phyloP scores from a whole-genome alignment of 2,888 invertebrate genomes.

The Mamestra brassicae region DNA sequence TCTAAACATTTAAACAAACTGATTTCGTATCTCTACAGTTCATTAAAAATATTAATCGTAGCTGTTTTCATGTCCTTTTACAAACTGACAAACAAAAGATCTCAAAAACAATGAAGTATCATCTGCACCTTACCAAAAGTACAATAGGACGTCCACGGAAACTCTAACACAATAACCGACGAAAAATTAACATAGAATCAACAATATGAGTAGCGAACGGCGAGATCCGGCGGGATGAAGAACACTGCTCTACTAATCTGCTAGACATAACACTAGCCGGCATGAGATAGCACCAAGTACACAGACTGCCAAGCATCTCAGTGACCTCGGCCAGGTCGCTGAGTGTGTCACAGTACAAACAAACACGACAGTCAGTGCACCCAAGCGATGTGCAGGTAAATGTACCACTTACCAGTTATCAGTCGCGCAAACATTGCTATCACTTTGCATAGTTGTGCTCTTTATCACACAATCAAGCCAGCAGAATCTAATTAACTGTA shows the following conservation, averaged over 20 bases:
- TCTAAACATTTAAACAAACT: background rate
- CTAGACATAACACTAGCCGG: conserved; percentile 29
- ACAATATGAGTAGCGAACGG: conserved; percentile 44
- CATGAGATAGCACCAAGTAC: conserved; percentile 47
- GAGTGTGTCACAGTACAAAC: conserved; percentile 47
- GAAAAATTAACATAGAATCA: conserved; percentile 56
- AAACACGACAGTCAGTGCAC: conserved; percentile 66
- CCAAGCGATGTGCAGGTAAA: conserved; percentile 67
- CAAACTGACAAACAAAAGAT: conserved; percentile 32
- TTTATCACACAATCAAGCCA: conserved; percentile 71
- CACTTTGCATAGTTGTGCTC: conserved; percentile 71
- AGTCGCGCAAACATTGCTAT: conserved; percentile 76
- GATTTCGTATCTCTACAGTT: conserved; percentile 1
- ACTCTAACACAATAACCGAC: conserved; percentile 56
- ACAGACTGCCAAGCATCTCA: conserved; percentile 44
- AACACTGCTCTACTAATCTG: conserved; percentile 35
- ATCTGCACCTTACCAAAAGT: conserved; percentile 41
- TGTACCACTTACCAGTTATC: conserved; percentile 75
- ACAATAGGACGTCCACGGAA: conserved; percentile 43
- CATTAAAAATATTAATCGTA: background rate
- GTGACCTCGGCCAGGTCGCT: conserved; percentile 5
- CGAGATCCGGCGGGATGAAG: conserved; percentile 36
- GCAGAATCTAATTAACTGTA: conserved; percentile 67
- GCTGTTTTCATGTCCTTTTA: conserved; percentile 8
- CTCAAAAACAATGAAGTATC: conserved; percentile 20